phyloP scores from a whole-genome alignment of 2,888 invertebrate genomes.

The Microplitis deprimator region DNA sequence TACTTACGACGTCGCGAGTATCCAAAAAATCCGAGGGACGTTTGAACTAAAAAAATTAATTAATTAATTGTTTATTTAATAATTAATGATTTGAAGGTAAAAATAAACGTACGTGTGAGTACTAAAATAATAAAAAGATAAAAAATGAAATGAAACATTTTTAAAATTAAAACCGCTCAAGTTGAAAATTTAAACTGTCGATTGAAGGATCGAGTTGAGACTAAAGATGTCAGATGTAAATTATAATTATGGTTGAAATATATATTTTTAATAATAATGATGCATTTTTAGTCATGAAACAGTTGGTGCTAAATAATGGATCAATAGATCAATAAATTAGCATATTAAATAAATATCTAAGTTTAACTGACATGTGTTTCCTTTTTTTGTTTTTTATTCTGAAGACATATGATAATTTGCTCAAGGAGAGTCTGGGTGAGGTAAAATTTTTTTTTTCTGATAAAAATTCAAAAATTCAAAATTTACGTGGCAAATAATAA shows the following conservation, averaged over 20 bases:
- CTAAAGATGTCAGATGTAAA: not conserved
- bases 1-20: not conserved
- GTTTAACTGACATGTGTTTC: not conserved
- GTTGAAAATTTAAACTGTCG: not conserved
- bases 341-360: not conserved
- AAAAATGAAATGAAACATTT: not conserved
- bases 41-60: not conserved
- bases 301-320: not conserved
- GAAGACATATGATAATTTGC: not conserved
- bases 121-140: not conserved
- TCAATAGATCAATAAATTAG: not conserved
- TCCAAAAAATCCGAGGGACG: not conserved
- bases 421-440: too few species aligned
- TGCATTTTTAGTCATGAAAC: not conserved
- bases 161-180: not conserved
- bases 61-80: not conserved
- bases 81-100: not conserved
- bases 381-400: not conserved
- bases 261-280: not conserved
- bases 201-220: not conserved
- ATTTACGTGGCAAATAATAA: too few species aligned
- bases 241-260: not conserved
- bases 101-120: not conserved
- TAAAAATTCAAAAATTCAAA: too few species aligned
- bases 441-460: too few species aligned